A percentile compares a stretch with the other conserved stretches of the same genome.
Evolutionary conservation across 2,113 vertebrate genomes (phyloP).

Genomic region (Ceuthmochares aereus): DNA sequence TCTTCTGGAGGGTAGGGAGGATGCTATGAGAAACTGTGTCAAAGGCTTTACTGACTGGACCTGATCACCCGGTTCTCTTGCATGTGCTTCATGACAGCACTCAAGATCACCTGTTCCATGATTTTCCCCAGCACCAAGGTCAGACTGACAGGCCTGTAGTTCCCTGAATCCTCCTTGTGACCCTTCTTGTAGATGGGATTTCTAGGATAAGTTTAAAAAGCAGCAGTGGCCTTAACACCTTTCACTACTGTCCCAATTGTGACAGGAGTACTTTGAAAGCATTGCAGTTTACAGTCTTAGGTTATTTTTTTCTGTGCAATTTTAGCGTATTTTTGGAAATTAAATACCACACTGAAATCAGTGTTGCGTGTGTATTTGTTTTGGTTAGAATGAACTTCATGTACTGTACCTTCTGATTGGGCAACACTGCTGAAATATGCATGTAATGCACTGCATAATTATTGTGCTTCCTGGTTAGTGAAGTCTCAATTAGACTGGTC

Average conservation of each 20-base stretch:
- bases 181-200: neutral
- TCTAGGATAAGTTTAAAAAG: neutral
- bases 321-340: neutral
- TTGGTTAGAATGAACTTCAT: neutral
- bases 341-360: neutral
- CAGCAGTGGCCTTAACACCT: neutral
- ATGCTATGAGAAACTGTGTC: too few species aligned
- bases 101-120: too few species aligned
- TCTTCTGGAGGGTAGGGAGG: too few species aligned
- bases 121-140: too few species aligned
- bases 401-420: neutral
- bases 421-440: neutral
- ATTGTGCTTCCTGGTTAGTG: neutral
- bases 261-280: neutral
- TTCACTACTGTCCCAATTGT: neutral
- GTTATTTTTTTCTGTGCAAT: neutral
- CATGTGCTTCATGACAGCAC: too few species aligned
- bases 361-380: accelerated
- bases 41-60: too few species aligned
- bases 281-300: neutral
- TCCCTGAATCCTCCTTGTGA: too few species aligned
- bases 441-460: neutral
- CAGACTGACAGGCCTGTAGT: too few species aligned
- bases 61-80: too few species aligned
- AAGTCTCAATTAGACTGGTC: neutral